These are phyloP conservation scores for Salvelinus namaycush DNA, from an alignment of 2,113 vertebrate species.

Conservation along the genomic window DNA sequence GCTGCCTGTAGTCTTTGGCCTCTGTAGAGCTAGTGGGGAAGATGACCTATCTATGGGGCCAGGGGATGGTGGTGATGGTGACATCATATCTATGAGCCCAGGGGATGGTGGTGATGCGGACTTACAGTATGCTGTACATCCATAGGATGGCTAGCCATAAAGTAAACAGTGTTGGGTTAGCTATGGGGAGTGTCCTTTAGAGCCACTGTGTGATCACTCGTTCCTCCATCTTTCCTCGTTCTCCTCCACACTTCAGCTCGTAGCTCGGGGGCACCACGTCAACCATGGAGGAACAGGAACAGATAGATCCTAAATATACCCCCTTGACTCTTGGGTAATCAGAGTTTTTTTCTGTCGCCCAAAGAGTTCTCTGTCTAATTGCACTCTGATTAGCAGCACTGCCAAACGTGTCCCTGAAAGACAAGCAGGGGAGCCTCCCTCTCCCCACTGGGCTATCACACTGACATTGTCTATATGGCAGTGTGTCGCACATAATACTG, in stretches of 20 bases:
- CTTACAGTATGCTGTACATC: too few species aligned
- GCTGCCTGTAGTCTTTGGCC: constrained; percentile 31
- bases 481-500: too few species aligned
- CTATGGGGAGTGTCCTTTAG: constrained; percentile 1
- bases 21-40: not conserved
- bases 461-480: constrained; percentile 48
- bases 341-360: constrained; percentile 65
- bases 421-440: constrained; percentile 42
- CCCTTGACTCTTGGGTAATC: constrained; percentile 78
- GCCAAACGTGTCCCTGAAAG: constrained; percentile 58
- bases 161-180: too few species aligned
- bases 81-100: too few species aligned
- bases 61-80: not conserved
- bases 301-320: constrained; percentile 75
- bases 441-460: constrained; percentile 42
- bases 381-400: constrained; percentile 72
- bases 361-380: constrained; percentile 75
- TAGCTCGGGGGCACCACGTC: constrained; percentile 56
- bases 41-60: not conserved
- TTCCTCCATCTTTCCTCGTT: constrained; percentile 23
- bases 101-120: too few species aligned
- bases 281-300: constrained; percentile 54
- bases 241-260: constrained; percentile 29
- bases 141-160: too few species aligned
- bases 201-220: not conserved